Evolutionary conservation across 2,113 vertebrate genomes (phyloP), one percentile per base, ranked within the genome.

Genomic region (Anguilla rostrata): DNA sequence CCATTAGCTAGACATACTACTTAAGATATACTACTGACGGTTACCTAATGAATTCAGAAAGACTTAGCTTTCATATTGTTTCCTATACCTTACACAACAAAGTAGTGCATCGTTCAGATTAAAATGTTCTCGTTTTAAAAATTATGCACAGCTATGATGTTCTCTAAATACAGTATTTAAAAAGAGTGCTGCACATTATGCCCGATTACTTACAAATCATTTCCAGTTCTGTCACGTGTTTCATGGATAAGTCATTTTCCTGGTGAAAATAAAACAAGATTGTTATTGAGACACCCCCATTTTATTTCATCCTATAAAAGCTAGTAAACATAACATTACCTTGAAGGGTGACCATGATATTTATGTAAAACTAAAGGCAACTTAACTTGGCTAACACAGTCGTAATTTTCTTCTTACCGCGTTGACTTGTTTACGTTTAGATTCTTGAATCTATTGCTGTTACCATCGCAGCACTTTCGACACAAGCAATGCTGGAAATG

Each of bases 201-300:
- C 49, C 0, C 7, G 49, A 53, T 80, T 88, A 97, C 98, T 98
- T 94, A 99, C 98, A 96, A 43, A 96, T 91, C 83, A 99, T 94
- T 84, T 99, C 98, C 39, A 99, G 92, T 83, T 95, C 91, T 81
- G 96, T 94, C 71, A 96, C 93, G 11, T 97, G 95, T 86, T 94
- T 94, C 39, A 96, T 41, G 11, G 87, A 89, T 81, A 94, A 92
- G 40, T 53, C 83, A 26, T 94, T 97, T 86, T 95, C 94, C 98
- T 99, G 89, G 14, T 57, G 66, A 71, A 84, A 56, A 87, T 78
- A 5, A 49, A 15, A 41, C n/a, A 63, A 0, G 56, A 22, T 66
- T 66, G 60, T 66, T 66, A 26, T 5, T 20, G 22, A 46, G 43
- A 20, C 29, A 57, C 49, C 26, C 22, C n/a, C 49, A 83, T 34